Conservation (phyloP, 2,113 vertebrate genomes). For the Apeltes quadracus region DNA sequence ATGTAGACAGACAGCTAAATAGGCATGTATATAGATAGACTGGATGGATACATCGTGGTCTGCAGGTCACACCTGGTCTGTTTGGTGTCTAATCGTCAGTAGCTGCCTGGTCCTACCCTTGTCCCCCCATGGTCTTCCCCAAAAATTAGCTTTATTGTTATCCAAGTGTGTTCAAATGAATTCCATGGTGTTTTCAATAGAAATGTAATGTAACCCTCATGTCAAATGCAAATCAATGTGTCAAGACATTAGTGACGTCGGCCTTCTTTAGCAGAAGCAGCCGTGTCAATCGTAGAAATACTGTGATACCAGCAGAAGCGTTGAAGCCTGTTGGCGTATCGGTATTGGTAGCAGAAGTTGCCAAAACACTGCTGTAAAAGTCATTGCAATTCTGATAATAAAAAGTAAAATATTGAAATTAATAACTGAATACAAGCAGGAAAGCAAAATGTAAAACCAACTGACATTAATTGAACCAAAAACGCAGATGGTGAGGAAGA, state of each 20-base stretch:
- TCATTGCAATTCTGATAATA: not conserved
- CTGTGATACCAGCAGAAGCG: not conserved
- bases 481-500: too few species aligned
- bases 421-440: not conserved
- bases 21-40: constrained; percentile 5
- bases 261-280: not conserved
- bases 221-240: not conserved
- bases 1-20: not conserved
- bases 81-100: constrained; percentile 75
- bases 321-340: too few species aligned
- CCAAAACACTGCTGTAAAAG: not conserved
- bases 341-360: not conserved
- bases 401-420: not conserved
- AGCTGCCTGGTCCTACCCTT: constrained; percentile 29
- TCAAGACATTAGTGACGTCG: not conserved
- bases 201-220: not conserved
- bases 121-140: too few species aligned
- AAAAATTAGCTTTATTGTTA: not conserved
- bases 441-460: constrained; percentile 1
- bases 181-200: not conserved
- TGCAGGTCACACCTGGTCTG: constrained; percentile 71
- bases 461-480: not conserved
- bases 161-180: not conserved
- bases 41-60: not conserved
- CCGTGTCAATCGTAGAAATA: not conserved